phyloP scores from a whole-genome alignment of 92 coral and sea anemone genomes.

The Blastomussa wellsi region DNA sequence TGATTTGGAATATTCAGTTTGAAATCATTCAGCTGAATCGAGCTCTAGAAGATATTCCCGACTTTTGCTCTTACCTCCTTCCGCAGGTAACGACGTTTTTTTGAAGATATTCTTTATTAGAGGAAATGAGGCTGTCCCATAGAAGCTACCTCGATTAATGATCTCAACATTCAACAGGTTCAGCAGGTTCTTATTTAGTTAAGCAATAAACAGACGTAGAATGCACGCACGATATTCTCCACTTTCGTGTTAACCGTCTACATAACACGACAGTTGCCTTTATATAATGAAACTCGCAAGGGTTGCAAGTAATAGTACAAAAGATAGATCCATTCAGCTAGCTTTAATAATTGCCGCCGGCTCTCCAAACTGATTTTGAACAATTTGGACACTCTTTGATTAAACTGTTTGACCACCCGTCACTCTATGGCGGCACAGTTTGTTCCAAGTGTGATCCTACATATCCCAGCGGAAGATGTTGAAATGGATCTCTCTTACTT shows the following conservation, averaged over 20 bases:
- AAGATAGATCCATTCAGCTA: no score
- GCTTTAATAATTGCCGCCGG: no score
- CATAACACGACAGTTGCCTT: not conserved
- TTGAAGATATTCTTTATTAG: not conserved
- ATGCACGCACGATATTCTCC: conserved; percentile 1
- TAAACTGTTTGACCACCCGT: not conserved
- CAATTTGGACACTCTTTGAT: no score
- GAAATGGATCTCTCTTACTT: not conserved
- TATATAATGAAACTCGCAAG: not conserved
- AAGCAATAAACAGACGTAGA: not conserved
- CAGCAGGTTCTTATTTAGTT: not conserved
- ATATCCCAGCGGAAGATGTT: not conserved
- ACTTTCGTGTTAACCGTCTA: not conserved
- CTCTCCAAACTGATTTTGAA: no score
- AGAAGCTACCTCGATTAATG: not conserved
- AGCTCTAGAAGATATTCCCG: not conserved
- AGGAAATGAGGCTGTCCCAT: not conserved
- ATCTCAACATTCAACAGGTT: conserved; percentile 1
- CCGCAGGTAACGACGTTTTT: not conserved
- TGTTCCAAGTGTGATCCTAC: not conserved
- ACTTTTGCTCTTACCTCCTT: not conserved
- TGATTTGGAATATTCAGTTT: not conserved
- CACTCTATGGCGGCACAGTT: not conserved
- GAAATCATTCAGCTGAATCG: not conserved
- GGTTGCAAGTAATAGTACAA: not conserved